phyloP scores from a whole-genome alignment of 2,797 vertebrate species.

The Spinus olivaceus region DNA sequence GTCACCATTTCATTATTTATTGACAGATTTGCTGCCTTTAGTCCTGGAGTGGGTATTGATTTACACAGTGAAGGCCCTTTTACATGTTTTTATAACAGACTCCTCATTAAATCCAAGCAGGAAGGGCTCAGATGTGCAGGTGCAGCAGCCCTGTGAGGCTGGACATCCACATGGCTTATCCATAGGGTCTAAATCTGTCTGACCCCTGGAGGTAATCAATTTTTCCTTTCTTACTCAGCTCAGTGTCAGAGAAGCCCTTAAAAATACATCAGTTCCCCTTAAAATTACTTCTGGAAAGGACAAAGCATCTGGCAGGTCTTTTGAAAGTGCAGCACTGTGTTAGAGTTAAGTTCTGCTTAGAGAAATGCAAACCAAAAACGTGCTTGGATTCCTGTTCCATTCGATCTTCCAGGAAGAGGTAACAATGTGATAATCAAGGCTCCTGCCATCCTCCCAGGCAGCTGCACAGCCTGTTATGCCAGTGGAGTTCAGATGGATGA shows the following conservation, averaged over 20 bases:
- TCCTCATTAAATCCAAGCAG: not conserved
- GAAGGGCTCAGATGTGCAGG: not conserved
- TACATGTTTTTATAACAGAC: not conserved
- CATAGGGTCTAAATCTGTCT: not conserved
- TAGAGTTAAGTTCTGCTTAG: not conserved
- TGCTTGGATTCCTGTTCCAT: not conserved
- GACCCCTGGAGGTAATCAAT: not conserved
- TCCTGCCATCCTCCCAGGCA: not conserved
- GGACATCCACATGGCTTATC: not conserved
- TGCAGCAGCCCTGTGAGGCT: not conserved
- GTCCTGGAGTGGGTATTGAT: slow-evolving; percentile 25
- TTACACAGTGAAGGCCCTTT: slow-evolving; percentile 34
- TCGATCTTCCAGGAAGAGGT: not conserved
- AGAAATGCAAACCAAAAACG: not conserved
- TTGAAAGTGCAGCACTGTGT: not conserved
- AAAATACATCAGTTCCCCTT: not conserved
- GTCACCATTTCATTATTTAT: slow-evolving; percentile 73
- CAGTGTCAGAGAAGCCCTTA: not conserved
- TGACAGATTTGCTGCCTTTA: slow-evolving; percentile 63
- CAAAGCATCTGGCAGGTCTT: not conserved
- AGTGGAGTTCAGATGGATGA: not conserved
- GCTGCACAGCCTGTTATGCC: not conserved
- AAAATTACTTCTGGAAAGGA: not conserved
- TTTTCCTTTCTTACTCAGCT: not conserved
- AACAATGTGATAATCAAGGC: not conserved